Evolutionary conservation across 2,797 vertebrate genomes (phyloP).

Genomic region (Sternotherus odoratus): DNA sequence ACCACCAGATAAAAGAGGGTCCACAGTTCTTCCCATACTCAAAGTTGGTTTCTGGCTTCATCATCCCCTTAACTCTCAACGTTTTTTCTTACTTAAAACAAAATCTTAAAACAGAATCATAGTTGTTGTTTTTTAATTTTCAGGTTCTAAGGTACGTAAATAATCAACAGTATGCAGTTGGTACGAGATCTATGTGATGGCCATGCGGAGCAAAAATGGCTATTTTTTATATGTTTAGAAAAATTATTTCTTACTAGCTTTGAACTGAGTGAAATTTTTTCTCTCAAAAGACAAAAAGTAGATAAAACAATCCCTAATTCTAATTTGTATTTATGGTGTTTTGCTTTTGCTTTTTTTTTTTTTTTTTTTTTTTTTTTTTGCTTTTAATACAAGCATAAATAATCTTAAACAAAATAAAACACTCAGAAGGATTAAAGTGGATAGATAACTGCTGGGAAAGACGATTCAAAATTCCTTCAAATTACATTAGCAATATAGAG

Average conservation of each 20-base stretch:
- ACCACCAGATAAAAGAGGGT: neutral
- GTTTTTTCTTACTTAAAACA: neutral
- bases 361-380: neutral
- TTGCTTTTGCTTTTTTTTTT: neutral
- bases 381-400: neutral
- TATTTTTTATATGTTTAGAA: neutral
- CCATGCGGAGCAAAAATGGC: neutral
- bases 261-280: neutral
- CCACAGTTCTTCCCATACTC: neutral
- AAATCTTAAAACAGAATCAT: neutral
- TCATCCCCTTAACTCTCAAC: neutral
- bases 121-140: neutral
- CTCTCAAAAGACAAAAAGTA: neutral
- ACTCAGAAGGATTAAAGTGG: neutral
- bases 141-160: neutral
- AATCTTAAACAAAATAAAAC: neutral
- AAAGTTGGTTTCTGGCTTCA: neutral
- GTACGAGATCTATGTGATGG: neutral
- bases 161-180: neutral
- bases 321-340: neutral
- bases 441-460: neutral
- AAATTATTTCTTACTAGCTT: neutral
- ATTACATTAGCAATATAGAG: neutral
- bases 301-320: neutral
- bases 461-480: neutral